Percentiles rank a stretch among this genome's conserved stretches.
phyloP scores from a whole-genome alignment of 2,888 invertebrate species.

The Dione juno region DNA sequence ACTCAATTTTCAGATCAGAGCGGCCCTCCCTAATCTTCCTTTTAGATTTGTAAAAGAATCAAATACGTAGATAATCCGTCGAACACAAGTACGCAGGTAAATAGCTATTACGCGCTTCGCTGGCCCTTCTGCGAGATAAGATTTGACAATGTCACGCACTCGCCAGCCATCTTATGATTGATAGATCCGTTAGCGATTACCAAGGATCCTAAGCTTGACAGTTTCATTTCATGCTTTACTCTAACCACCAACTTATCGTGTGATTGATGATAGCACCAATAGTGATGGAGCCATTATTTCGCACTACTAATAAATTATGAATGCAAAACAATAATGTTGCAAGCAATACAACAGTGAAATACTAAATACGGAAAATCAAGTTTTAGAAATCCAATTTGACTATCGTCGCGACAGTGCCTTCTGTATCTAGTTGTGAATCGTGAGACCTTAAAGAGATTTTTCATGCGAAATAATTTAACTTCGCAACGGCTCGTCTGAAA shows the following conservation, averaged over 20 bases:
- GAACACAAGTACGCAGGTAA: conserved; percentile 72
- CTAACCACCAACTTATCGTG: conserved; percentile 45
- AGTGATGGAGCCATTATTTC: conserved; percentile 32
- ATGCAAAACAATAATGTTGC: conserved; percentile 20
- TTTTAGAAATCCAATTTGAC: conserved; percentile 54
- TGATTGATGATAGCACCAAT: conserved; percentile 51
- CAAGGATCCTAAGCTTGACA: conserved; percentile 55
- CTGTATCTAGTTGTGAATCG: conserved; percentile 60
- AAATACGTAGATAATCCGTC: conserved; percentile 71
- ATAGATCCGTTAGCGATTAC: conserved; percentile 62
- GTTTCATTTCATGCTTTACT: conserved; percentile 73
- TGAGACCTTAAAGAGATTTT: conserved; percentile 68
- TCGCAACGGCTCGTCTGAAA: conserved; percentile 61
- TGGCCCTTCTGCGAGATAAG: conserved; percentile 69
- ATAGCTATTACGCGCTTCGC: conserved; percentile 81
- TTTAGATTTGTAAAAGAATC: conserved; percentile 68
- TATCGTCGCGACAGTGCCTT: conserved; percentile 61
- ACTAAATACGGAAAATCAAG: conserved; percentile 52
- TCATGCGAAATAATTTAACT: conserved; percentile 77
- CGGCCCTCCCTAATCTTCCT: conserved; percentile 64
- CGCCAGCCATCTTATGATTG: conserved; percentile 66
- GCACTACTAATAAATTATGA: background rate
- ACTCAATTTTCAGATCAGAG: conserved; percentile 46
- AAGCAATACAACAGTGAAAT: conserved; percentile 45
- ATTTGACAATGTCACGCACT: conserved; percentile 65